Base-by-base conservation (phyloP, 64 coral and sea anemone genomes). In the Trachythela sp. region DNA sequence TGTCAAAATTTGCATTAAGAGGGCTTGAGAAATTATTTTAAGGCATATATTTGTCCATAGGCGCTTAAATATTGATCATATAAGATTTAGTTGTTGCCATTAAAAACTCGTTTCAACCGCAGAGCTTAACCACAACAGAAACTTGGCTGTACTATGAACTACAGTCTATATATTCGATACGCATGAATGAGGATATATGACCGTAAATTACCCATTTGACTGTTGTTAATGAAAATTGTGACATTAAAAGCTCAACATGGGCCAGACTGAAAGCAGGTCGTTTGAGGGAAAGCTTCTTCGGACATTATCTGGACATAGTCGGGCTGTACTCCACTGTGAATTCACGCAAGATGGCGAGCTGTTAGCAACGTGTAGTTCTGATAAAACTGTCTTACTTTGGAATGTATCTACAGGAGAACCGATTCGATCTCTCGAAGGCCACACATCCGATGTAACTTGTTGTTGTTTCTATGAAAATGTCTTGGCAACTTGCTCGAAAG, bases 401-500 rank as follows among this genome's bases (percentile, higher is more conserved):
- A 39, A 39, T 22, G 33, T 80, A 15, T 10, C 33, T 6, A 11
- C 20, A 20, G 75, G 75, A 35, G 75, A 80, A 22, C 75, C 2
- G 26, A 17, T 80, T 20, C 20, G 37, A 30, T 37, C 75, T 15
- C 33, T 80, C 4, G 31, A 38, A 15, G 75, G 75, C 20, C 75
- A 80, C 34, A 22, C 32, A 7, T n/a, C 0, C 10, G 75, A 15
- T 11, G 75, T 80, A 18, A 80, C 75, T 3, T 13, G 33, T 9
- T 30, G 15, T 80, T 80, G 75, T 80, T 80, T 80, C 20, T 80
- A 80, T 22, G 75, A 80, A 22, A 80, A 80, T 37, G 34, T 80
- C 15, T 39, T 80, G 33, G 75, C 75, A 37, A 80, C 27, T 37
- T 37, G 31, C 75, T 80, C 75, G 3, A 80, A 80, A 80, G 75